A percentile compares a stretch with the other conserved stretches of the same genome.
Conservation (phyloP, 2,888 invertebrate species). For the Andrena bucephala region DNA sequence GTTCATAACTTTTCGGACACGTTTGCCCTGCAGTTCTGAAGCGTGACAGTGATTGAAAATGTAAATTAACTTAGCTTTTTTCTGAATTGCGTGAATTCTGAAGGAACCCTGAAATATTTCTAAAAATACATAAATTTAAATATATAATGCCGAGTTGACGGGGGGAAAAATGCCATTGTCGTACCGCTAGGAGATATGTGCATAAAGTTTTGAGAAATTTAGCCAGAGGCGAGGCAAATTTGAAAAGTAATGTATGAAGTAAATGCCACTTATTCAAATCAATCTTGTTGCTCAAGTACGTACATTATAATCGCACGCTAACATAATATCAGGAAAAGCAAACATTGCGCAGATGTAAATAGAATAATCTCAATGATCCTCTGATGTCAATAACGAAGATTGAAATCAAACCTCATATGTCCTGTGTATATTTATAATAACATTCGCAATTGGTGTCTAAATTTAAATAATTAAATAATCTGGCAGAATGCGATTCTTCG, state of each 20-base stretch:
- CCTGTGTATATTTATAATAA: neutral
- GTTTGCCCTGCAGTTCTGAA: too few relatives aligned
- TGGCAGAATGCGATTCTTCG: neutral
- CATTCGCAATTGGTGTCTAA: neutral
- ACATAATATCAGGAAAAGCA: conserved; percentile 1
- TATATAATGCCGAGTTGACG: too few relatives aligned
- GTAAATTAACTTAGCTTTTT: neutral
- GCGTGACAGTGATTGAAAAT: neutral
- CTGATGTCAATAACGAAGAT: conserved; percentile 28
- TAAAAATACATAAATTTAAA: too few relatives aligned
- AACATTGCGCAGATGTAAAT: conserved; percentile 15
- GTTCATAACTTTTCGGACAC: too few relatives aligned
- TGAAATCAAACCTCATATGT: conserved; percentile 9
- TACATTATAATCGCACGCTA: neutral
- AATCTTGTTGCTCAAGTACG: neutral
- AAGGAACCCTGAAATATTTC: too few relatives aligned
- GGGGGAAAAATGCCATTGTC: neutral
- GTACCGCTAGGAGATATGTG: neutral
- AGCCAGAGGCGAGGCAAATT: neutral
- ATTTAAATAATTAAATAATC: conserved; percentile 13
- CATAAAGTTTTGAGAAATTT: neutral
- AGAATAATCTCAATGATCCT: conserved; percentile 2
- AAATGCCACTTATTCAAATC: neutral
- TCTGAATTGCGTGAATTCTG: too few relatives aligned
- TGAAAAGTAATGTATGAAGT: neutral